Percentiles rank a stretch among this genome's conserved stretches.
phyloP scores from a whole-genome alignment of 2,113 vertebrate genomes.

The Charina bottae region DNA sequence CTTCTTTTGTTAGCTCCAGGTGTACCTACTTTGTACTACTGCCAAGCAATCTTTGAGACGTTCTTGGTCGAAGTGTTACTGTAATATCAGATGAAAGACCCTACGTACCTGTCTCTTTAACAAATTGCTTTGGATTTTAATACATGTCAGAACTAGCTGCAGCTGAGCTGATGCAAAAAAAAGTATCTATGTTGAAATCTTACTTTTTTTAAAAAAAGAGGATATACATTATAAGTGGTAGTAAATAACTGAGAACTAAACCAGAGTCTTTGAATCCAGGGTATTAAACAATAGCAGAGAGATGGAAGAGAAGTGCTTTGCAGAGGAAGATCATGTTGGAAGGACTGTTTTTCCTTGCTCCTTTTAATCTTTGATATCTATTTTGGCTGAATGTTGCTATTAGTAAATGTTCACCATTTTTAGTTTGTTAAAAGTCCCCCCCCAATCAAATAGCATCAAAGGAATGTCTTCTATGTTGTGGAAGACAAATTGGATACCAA shows the following conservation, averaged over 20 bases:
- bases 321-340: neutral
- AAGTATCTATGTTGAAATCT: neutral
- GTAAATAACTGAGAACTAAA: neutral
- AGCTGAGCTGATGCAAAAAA: no score
- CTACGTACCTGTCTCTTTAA: slow-evolving; percentile 49
- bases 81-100: neutral
- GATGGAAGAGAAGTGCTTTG: neutral
- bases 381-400: neutral
- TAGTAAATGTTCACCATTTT: neutral
- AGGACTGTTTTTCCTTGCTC: neutral
- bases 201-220: neutral
- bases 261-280: neutral
- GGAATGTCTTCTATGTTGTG: neutral
- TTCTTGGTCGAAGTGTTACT: neutral
- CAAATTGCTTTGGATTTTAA: neutral
- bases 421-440: neutral
- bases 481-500: neutral
- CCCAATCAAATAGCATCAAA: neutral
- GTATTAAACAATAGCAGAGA: neutral
- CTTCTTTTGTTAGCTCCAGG: slow-evolving; percentile 44
- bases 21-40: slow-evolving; percentile 32
- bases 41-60: slow-evolving; percentile 8
- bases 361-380: neutral
- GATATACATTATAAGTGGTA: neutral
- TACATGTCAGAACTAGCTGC: neutral